Conservation (phyloP, 2,113 vertebrate genomes). For the Apistogramma diplotaenia region DNA sequence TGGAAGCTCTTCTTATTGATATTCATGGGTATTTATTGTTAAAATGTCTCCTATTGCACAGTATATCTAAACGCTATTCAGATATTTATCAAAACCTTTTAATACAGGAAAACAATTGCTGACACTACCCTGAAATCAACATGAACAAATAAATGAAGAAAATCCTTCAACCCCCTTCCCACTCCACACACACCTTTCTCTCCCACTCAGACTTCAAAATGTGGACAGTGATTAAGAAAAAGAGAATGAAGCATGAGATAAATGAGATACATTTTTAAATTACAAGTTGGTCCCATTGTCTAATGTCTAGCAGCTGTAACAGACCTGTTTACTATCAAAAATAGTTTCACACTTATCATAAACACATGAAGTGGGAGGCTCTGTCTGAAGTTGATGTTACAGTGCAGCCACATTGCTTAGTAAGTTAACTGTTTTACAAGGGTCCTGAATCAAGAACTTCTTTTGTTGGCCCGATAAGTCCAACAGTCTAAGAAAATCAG, state of each 20-base stretch:
- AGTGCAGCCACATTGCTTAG: slow-evolving; percentile 1
- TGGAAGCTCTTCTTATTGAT: slow-evolving; percentile 20
- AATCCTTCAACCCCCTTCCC: not conserved
- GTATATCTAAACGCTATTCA: slow-evolving; percentile 60
- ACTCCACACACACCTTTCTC: not conserved
- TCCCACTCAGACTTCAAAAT: not conserved
- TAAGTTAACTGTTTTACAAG: not conserved
- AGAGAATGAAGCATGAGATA: not conserved
- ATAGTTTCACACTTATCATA: slow-evolving; percentile 1
- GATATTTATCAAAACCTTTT: slow-evolving; percentile 63
- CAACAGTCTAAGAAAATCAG: not conserved
- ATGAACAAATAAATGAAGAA: slow-evolving; percentile 22
- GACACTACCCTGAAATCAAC: slow-evolving; percentile 42
- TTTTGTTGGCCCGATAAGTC: not conserved
- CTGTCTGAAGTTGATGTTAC: not conserved
- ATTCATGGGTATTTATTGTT: slow-evolving; percentile 70
- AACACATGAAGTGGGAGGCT: not conserved
- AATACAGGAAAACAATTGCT: slow-evolving; percentile 37
- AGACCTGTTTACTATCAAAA: slow-evolving; percentile 38
- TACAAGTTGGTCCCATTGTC: not conserved
- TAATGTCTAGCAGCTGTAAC: not conserved
- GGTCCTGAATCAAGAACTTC: not conserved
- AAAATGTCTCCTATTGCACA: slow-evolving; percentile 56
- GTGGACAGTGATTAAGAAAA: slow-evolving; percentile 11
- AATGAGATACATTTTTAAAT: not conserved